phyloP scores from a whole-genome alignment of 1,140 invertebrate genomes.

The Orussus abietinus region DNA sequence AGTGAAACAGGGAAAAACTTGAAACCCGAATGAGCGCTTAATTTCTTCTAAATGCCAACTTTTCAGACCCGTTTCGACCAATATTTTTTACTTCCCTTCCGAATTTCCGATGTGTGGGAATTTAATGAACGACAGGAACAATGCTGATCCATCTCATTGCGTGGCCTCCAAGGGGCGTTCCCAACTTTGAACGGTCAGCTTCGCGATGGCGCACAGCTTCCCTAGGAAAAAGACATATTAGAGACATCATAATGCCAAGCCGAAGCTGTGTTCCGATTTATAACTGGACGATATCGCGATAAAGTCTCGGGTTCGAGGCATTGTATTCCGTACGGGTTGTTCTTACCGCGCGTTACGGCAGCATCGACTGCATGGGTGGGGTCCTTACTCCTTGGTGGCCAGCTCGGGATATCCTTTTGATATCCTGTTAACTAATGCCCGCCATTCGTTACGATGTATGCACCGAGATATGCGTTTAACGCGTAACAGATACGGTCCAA shows the following conservation, averaged over 20 bases:
- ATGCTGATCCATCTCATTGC: too few species aligned
- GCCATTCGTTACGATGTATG: constrained; percentile 50
- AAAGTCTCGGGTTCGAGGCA: constrained; percentile 51
- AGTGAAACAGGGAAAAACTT: too few species aligned
- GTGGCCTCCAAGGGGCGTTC: too few species aligned
- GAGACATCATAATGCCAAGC: constrained; percentile 54
- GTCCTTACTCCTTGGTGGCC: constrained; percentile 48
- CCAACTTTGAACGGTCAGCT: too few species aligned
- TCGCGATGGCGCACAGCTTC: neutral
- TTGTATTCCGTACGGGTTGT: constrained; percentile 47
- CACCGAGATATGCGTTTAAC: constrained; percentile 25
- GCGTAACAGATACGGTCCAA: constrained; percentile 17
- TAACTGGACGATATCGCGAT: constrained; percentile 54
- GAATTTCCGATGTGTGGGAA: too few species aligned
- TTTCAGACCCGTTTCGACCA: too few species aligned
- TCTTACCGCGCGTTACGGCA: constrained; percentile 26
- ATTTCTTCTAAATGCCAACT: too few species aligned
- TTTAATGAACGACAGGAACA: too few species aligned
- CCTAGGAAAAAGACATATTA: constrained; percentile 52
- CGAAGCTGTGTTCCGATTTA: constrained; percentile 54
- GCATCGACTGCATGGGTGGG: constrained; percentile 48
- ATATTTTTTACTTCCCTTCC: too few species aligned
- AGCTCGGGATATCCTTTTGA: constrained; percentile 52
- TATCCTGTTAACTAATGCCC: constrained; percentile 55
- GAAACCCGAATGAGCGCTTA: too few species aligned